Base-by-base conservation (phyloP, 2,113 vertebrate genomes). In the Thryonomys swinderianus region DNA sequence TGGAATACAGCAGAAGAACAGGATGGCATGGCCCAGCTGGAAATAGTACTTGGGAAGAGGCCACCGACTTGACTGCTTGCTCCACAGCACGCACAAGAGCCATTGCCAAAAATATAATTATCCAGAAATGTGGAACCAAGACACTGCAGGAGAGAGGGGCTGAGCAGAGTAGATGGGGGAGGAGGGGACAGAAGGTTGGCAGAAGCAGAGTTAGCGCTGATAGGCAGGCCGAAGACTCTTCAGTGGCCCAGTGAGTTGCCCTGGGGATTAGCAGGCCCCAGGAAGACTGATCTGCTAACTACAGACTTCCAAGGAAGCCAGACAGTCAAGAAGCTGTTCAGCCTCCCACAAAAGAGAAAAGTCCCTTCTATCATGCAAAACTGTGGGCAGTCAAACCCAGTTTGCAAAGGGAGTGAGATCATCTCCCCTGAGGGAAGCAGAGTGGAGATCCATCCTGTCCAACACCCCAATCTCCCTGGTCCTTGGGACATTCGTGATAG, bases 51-150 rank as follows among this genome's bases (percentile, higher is more conserved):
- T 78, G 71, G 92, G 90, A 82, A 90, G 66, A 93, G 85, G 80
- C 76, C 76, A 92, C 57, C 53, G 67, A 74, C 96, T 64, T 8
- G 0, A 42, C 40, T 0, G 32, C 85, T 95, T 48, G 25, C 21
- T 51, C 89, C 25, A 76, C 66, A 85, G 76, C 71, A 93, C 0
- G 0, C 61, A 84, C 62, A 4, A 92, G 21, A 53, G 61, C 48
- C 51, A 12, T 0, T 92, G 91, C 82, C 94, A 92, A 93, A 96
- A 95, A 74, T 94, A 85, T 79, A 94, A 98, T 97, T 97, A 97
- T 45, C 86, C 91, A 85, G 97, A 95, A 81, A 62, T 20, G 73
- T 92, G 96, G 96, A 95, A 92, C 40, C 21, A 73, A 97, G 94
- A 85, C 80, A 51, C 59, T 93, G 71, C 81, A 92, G 90, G 17